A percentile compares a stretch with the other conserved stretches of the same genome.
Evolutionary conservation across 2,113 vertebrate genomes (phyloP).

Genomic region (Turnix velox): DNA sequence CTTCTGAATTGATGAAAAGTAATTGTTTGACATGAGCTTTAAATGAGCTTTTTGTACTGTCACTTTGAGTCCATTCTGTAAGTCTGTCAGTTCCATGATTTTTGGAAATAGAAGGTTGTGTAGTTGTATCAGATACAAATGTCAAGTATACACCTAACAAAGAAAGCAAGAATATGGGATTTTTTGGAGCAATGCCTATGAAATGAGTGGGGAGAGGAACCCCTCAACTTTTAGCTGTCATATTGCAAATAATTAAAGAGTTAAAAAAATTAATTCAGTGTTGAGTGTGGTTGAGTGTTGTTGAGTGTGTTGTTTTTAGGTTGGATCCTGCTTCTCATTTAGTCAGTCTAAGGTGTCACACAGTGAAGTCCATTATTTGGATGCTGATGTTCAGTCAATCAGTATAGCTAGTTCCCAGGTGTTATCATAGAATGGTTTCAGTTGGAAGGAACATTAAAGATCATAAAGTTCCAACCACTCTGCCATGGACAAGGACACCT

Average conservation of each 20-base stretch:
- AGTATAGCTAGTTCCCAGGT: background rate
- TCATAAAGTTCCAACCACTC: no score
- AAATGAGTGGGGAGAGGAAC: background rate
- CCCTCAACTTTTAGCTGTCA: background rate
- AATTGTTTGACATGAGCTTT: background rate
- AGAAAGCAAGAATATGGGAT: background rate
- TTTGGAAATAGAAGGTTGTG: background rate
- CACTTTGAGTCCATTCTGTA: background rate
- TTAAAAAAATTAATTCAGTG: background rate
- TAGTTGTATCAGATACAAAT: background rate
- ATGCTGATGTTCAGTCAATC: background rate
- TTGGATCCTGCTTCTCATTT: background rate
- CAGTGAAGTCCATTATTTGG: background rate
- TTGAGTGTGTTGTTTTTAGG: no score
- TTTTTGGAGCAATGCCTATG: background rate
- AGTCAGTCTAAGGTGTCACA: background rate
- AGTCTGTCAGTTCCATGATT: background rate
- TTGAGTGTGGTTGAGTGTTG: background rate
- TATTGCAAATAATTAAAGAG: background rate
- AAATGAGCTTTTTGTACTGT: conserved; percentile 14
- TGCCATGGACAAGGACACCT: no score
- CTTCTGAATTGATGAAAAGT: background rate
- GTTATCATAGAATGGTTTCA: no score
- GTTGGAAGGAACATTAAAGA: no score
- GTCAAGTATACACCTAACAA: background rate